A percentile compares a stretch with the other conserved stretches of the same genome.
phyloP scores from a whole-genome alignment of 2,113 vertebrate species.

The Eptesicus fuscus region DNA sequence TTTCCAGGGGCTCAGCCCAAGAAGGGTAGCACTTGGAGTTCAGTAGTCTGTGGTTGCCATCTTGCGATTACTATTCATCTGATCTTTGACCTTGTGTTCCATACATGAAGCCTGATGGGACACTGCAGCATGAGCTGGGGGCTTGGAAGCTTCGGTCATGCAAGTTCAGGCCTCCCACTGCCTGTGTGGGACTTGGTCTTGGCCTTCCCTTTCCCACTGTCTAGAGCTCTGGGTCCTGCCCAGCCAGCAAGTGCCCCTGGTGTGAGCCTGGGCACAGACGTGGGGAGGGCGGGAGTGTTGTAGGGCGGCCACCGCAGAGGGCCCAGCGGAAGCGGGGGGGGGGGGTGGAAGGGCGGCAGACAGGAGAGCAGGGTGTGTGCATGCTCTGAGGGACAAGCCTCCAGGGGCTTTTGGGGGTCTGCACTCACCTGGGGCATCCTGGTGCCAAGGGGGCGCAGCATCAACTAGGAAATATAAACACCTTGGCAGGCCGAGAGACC shows the following conservation, averaged over 20 bases:
- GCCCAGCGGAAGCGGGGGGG: neutral
- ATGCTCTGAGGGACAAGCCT: no score
- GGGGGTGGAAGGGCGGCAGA: no score
- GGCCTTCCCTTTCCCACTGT: neutral
- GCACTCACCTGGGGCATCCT: neutral
- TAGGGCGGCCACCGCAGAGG: neutral
- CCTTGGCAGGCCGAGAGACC: neutral
- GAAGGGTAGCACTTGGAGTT: neutral
- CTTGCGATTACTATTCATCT: neutral
- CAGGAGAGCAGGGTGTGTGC: rapidly evolving
- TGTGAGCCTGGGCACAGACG: neutral
- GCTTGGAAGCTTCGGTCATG: neutral
- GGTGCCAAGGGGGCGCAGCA: no score
- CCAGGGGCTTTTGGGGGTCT: neutral
- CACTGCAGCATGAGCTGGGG: neutral
- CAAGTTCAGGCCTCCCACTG: neutral
- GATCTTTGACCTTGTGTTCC: neutral
- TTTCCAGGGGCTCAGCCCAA: neutral
- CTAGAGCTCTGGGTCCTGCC: neutral
- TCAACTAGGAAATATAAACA: neutral
- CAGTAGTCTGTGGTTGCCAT: neutral
- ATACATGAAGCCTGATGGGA: neutral
- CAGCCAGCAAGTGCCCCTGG: neutral
- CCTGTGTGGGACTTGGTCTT: neutral
- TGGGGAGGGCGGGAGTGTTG: no score